Percentiles rank a stretch among this genome's conserved stretches.
Conservation (phyloP, 2,888 invertebrate genomes). For the Trachelus troglodyta region DNA sequence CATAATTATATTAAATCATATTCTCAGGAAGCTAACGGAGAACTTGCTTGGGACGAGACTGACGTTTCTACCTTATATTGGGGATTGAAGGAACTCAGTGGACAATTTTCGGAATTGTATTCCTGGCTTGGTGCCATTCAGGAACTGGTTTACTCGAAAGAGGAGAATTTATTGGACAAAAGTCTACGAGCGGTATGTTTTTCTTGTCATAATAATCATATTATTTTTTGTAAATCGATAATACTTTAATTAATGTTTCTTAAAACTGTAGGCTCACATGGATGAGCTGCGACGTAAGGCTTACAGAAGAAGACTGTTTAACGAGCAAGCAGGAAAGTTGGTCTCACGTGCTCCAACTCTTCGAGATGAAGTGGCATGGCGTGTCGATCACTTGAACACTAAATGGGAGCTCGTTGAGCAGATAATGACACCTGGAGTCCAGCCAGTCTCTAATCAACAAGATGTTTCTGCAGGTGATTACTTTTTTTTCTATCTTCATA, state of each 20-base stretch:
- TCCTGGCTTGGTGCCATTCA: constrained; percentile 85
- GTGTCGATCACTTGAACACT: constrained; percentile 79
- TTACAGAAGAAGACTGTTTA: constrained; percentile 78
- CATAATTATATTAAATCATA: background rate
- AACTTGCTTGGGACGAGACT: constrained; percentile 75
- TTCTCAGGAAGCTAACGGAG: constrained; percentile 81
- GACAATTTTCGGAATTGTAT: constrained; percentile 84
- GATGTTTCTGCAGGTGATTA: constrained; percentile 61
- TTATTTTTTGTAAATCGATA: background rate
- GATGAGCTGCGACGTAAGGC: constrained; percentile 80
- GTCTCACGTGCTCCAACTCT: constrained; percentile 73
- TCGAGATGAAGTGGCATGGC: constrained; percentile 77
- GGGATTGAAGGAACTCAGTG: constrained; percentile 80
- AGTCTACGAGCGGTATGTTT: constrained; percentile 75
- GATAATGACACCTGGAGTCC: constrained; percentile 73
- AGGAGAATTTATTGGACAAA: constrained; percentile 76
- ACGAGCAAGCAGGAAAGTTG: constrained; percentile 82
- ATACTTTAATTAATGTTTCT: background rate
- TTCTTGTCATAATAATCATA: constrained; percentile 4
- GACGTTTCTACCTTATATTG: constrained; percentile 72
- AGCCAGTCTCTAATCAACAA: constrained; percentile 57
- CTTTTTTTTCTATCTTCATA: too few relatives aligned
- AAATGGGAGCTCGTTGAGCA: constrained; percentile 84
- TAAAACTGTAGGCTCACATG: constrained; percentile 75
- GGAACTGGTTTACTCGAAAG: constrained; percentile 80